These are phyloP conservation scores for Fissipunctia ypsillon DNA, from an alignment of 2,888 invertebrate species.

Conservation along the genomic window DNA sequence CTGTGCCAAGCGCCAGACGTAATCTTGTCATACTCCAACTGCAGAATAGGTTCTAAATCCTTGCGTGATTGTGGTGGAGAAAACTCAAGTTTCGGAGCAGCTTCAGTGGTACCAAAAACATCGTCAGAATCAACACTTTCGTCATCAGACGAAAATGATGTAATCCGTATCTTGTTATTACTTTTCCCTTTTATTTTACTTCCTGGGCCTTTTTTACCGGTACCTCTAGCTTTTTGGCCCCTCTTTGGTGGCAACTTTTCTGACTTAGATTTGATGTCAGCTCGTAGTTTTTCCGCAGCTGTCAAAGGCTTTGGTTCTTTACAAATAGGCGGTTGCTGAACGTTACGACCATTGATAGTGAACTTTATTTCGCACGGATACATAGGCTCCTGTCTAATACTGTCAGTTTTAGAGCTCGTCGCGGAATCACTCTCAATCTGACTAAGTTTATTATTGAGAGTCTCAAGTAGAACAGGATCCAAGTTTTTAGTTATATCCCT, in stretches of 20 bases:
- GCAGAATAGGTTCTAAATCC: slow-evolving; percentile 93
- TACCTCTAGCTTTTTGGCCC: slow-evolving; percentile 91
- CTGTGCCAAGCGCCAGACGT: slow-evolving; percentile 92
- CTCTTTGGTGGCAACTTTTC: slow-evolving; percentile 92
- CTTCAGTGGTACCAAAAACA: slow-evolving; percentile 94
- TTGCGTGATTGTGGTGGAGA: slow-evolving; percentile 94
- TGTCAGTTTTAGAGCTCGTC: slow-evolving; percentile 93
- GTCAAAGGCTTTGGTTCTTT: slow-evolving; percentile 86
- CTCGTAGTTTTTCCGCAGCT: slow-evolving; percentile 87
- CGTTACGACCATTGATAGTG: slow-evolving; percentile 86
- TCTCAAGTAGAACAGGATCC: slow-evolving; percentile 92
- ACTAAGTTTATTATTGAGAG: slow-evolving; percentile 93
- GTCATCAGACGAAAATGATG: slow-evolving; percentile 94
- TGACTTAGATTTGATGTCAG: slow-evolving; percentile 90
- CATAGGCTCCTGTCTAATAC: slow-evolving; percentile 91
- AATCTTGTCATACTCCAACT: slow-evolving; percentile 93
- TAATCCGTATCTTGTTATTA: slow-evolving; percentile 93
- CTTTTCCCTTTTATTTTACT: slow-evolving; percentile 91
- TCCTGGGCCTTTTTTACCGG: slow-evolving; percentile 90
- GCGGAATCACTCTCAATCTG: slow-evolving; percentile 95
- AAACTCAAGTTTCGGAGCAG: slow-evolving; percentile 93
- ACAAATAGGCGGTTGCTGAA: slow-evolving; percentile 83
- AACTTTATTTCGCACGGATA: slow-evolving; percentile 90
- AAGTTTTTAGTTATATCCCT: slow-evolving; percentile 93
- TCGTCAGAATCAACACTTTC: slow-evolving; percentile 94